Evolutionary conservation across 1,140 invertebrate genomes (phyloP), one percentile per base, ranked within the genome.

Genomic region (Leptopilina boulardi): DNA sequence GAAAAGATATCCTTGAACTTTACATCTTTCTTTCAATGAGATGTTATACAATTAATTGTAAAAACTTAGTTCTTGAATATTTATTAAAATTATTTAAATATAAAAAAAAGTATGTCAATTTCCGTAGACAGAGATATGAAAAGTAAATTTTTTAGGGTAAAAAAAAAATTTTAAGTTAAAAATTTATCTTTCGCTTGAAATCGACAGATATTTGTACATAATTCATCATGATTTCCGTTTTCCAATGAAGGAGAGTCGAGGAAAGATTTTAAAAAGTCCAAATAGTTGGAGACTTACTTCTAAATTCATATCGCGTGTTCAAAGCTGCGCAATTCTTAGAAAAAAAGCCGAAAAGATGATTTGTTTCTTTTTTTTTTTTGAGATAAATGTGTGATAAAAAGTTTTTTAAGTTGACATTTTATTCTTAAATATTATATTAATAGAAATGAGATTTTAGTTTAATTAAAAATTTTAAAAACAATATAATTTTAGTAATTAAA

Each of bases 231-330:
- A 51, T 51, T 51, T 51, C 47, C n/a, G 47, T 18, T 51, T 51
- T 51, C 47, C 47, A 51, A 51, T 51, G 47, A 51, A n/a, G n/a
- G 5, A n/a, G 42, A 47, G 42, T 13, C 42, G 4, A 51, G 47
- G n/a, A 51, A 4, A 51, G n/a, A 18, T 51, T 51, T 51, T 3
- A 51, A 51, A 51, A 51, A 51, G 47, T 51, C 47, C 15, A n/a
- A 51, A 51, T n/a, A 51, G 47, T 51, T 51, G 47, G 47, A n/a
- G 47, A 51, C 47, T 51, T 51, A 51, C 47, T 51, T 51, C n/a
- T 51, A n/a, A 51, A 51, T 51, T 51, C 47, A 51, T 51, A 51
- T 51, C 47, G 47, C 47, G 47, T 51, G 44, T 47, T 15, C 44
- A 18, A n/a, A 51, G n/a, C 47, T 51, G 47, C 47, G 47, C 13